Percentiles rank a stretch among this genome's conserved stretches.
phyloP scores from a whole-genome alignment of 2,113 vertebrate genomes.

The Ascaphus truei region DNA sequence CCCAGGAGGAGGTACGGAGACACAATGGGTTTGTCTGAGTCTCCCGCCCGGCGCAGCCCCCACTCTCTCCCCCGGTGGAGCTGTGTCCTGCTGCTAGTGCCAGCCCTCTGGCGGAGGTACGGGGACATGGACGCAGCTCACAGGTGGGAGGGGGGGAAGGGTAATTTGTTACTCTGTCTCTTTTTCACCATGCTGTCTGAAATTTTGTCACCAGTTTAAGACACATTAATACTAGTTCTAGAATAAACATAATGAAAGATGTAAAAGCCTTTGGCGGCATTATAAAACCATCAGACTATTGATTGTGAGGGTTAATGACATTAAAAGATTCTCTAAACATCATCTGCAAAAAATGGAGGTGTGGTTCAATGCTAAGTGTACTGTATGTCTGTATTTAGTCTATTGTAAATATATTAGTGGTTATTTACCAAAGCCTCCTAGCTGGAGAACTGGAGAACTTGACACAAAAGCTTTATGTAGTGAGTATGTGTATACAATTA shows the following conservation, averaged over 20 bases:
- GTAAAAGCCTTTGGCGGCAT: constrained; percentile 25
- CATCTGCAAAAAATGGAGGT: constrained; percentile 15
- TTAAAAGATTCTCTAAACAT: constrained; percentile 25
- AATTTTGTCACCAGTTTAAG: constrained; percentile 30
- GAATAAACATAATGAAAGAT: constrained; percentile 32
- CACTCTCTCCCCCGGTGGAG: too few species aligned
- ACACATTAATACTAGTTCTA: constrained; percentile 26
- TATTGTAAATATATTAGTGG: background rate
- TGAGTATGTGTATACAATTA: too few species aligned
- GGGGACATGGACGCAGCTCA: too few species aligned
- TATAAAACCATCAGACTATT: constrained; percentile 26
- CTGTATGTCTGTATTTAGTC: background rate
- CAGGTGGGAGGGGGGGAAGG: too few species aligned
- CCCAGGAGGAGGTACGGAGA: too few species aligned
- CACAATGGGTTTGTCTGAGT: too few species aligned
- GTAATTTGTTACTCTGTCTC: constrained; percentile 5
- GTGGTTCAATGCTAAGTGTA: constrained; percentile 11
- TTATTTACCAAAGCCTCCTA: background rate
- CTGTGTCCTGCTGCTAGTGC: too few species aligned
- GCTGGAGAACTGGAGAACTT: background rate
- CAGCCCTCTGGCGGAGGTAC: too few species aligned
- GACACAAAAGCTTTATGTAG: too few species aligned
- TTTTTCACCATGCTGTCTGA: constrained; percentile 4
- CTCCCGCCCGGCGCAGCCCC: too few species aligned
- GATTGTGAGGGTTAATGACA: constrained; percentile 19